Base-by-base conservation (phyloP, 2,797 vertebrate species). In the Lophotriccus pileatus region DNA sequence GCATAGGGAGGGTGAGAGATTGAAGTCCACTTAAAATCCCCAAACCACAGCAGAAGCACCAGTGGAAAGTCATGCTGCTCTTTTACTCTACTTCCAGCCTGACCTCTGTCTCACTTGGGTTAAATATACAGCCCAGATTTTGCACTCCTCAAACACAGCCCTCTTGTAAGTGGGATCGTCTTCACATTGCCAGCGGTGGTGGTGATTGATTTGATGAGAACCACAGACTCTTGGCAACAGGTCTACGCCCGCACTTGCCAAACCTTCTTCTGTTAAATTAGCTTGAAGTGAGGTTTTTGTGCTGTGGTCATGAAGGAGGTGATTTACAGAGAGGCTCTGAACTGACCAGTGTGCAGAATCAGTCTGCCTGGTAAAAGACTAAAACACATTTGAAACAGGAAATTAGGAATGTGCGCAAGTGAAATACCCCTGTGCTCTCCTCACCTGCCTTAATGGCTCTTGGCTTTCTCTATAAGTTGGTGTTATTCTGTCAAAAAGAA, bases 151-250 rank as follows among this genome's bases (percentile, higher is more conserved):
- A 82, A 62, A 75, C 32, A 66, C 59, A 82, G 62, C 52, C 17
- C 32, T 67, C 52, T 72, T 76, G 84, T 73, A 76, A 91, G 68
- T 32, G 66, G 24, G n/a, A 80, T 50, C 4, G 7, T 56, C 86
- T 43, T 62, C 19, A 13, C 4, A 4, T 80, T 93, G 94, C 69
- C 91, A 75, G n/a, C 16, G 52, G 28, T 12, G n/a, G 43, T 78
- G 67, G 41, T 47, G 87, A 93, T 83, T 63, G 94, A 84, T 96
- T 96, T 97, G 89, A 90, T 53, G 92, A 96, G 78, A 93, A 95
- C 96, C 94, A 80, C 96, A 96, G 89, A 69, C 49, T 37, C 79
- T 92, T 97, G 96, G 97, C 95, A 87, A 75, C 91, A 20, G 24
- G 67, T 14, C 37, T 91, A 44, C 17, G 6, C 22, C 60, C 90